Evolutionary conservation across 92 coral and sea anemone genomes (phyloP).

Genomic region (Micromussa lordhowensis): DNA sequence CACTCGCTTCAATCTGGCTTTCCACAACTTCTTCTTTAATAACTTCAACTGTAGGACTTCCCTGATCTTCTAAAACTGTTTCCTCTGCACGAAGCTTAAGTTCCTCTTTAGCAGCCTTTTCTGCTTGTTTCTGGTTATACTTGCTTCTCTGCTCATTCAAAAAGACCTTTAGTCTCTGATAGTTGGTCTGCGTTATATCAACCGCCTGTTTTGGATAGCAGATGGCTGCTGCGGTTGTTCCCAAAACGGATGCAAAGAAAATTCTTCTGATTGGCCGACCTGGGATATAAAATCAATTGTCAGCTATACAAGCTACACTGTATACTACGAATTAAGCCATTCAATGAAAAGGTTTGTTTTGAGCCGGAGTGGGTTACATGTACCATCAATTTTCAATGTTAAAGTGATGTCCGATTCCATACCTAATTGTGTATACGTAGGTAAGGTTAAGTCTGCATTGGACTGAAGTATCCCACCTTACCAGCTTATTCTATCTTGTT

Average conservation of each 20-base stretch:
- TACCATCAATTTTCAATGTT: no score
- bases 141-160: slow-evolving; percentile 56
- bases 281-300: slow-evolving; percentile 10
- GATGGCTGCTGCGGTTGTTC: slow-evolving; percentile 79
- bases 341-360: no score
- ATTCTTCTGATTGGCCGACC: slow-evolving; percentile 89
- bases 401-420: no score
- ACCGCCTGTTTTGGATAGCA: slow-evolving; percentile 93
- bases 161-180: slow-evolving; percentile 63
- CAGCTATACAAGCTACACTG: no score
- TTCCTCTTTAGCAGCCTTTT: slow-evolving; percentile 27
- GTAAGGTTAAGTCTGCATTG: no score
- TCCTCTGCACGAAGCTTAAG: slow-evolving; percentile 10
- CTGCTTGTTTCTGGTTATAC: slow-evolving; percentile 60
- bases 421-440: no score
- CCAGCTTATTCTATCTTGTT: no score
- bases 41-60: slow-evolving; percentile 8
- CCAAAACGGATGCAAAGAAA: slow-evolving; percentile 88
- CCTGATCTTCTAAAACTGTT: slow-evolving; percentile 3
- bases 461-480: no score
- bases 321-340: not conserved
- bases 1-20: slow-evolving; percentile 7
- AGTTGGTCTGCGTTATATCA: slow-evolving; percentile 64
- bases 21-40: not conserved
- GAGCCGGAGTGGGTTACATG: no score